Evolutionary conservation across 2,113 vertebrate species (phyloP).

Genomic region (Sander vitreus): DNA sequence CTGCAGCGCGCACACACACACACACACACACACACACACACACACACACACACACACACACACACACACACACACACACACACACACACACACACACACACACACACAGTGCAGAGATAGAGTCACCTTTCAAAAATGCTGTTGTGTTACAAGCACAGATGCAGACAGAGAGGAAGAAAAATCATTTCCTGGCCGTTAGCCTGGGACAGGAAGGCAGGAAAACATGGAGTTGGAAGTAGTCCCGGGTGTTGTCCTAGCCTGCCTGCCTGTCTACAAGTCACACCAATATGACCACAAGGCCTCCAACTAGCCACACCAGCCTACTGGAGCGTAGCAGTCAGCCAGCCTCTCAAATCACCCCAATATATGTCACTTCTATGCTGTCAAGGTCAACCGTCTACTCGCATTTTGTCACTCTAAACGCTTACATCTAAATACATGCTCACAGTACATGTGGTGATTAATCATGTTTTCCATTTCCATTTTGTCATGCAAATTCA

Average conservation of each 20-base stretch:
- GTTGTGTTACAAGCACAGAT: constrained; percentile 56
- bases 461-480: constrained; percentile 49
- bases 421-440: constrained; percentile 60
- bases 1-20: constrained; percentile 17
- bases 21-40: constrained; percentile 25
- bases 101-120: constrained; percentile 20
- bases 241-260: constrained; percentile 58
- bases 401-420: constrained; percentile 60
- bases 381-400: constrained; percentile 80
- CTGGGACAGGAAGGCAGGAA: constrained; percentile 61
- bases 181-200: constrained; percentile 66
- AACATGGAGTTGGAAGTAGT: constrained; percentile 54
- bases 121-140: constrained; percentile 68
- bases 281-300: constrained; percentile 46
- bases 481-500: constrained; percentile 15
- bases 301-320: constrained; percentile 51
- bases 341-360: constrained; percentile 72
- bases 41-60: constrained; percentile 15
- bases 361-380: constrained; percentile 80
- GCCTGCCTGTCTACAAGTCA: constrained; percentile 41
- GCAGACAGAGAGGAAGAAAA: constrained; percentile 49
- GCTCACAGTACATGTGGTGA: constrained; percentile 36
- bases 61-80: constrained; percentile 4
- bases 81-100: constrained; percentile 26
- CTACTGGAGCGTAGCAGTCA: constrained; percentile 65